Evolutionary conservation across 1,140 invertebrate genomes (phyloP).

Genomic region (Popillia japonica): DNA sequence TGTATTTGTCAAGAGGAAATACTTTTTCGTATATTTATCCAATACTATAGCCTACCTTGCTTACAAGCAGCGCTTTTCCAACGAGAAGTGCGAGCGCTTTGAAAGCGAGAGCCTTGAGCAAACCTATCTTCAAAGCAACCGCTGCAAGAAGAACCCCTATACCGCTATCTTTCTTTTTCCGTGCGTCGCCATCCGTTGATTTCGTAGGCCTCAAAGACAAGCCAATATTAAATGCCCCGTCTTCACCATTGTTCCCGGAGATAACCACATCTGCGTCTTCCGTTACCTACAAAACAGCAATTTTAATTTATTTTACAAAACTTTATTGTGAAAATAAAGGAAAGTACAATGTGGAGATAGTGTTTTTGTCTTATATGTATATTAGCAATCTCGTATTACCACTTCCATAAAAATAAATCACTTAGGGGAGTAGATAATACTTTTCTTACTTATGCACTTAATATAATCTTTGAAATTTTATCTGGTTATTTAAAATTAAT

Average conservation of each 20-base stretch:
- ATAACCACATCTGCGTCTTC: conserved; percentile 81
- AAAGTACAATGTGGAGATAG: neutral
- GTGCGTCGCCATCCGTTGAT: conserved; percentile 63
- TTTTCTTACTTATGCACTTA: too few relatives aligned
- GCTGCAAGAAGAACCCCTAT: conserved; percentile 78
- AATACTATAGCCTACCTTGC: conserved; percentile 64
- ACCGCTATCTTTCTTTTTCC: conserved; percentile 74
- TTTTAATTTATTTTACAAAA: too few relatives aligned
- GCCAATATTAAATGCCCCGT: conserved; percentile 75
- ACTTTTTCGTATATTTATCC: neutral
- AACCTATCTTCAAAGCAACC: conserved; percentile 79
- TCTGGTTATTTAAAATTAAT: too few relatives aligned
- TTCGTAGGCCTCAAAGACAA: conserved; percentile 73
- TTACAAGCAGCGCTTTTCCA: conserved; percentile 82
- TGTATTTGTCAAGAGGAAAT: too few relatives aligned
- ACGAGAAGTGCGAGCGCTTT: conserved; percentile 83
- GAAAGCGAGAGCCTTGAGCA: conserved; percentile 79
- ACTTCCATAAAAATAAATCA: too few relatives aligned
- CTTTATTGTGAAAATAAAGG: too few relatives aligned
- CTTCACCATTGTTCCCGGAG: conserved; percentile 71
- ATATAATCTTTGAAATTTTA: too few relatives aligned
- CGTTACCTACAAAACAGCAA: conserved; percentile 61
- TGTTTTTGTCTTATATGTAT: neutral
- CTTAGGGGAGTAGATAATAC: too few relatives aligned
- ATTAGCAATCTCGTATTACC: too few relatives aligned